These are phyloP conservation scores for Porphyrio hochstetteri DNA, from an alignment of 2,113 vertebrate species.

Conservation along the genomic window DNA sequence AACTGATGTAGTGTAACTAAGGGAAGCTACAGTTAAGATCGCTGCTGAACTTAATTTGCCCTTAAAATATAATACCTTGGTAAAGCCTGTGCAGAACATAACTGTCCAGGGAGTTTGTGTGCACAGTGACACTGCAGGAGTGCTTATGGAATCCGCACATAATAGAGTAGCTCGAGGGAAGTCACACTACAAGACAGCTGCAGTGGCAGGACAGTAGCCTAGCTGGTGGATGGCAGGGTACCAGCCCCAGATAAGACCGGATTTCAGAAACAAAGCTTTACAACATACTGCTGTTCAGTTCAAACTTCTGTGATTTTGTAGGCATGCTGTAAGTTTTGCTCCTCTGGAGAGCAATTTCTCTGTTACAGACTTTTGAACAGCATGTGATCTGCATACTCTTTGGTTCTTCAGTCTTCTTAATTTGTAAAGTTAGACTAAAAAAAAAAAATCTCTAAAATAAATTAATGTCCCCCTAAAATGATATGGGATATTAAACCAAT, in stretches of 20 bases:
- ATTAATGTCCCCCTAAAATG: neutral
- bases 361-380: neutral
- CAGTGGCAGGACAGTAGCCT: neutral
- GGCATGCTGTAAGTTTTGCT: neutral
- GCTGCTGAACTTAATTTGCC: neutral
- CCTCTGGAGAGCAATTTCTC: neutral
- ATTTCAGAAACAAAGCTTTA: neutral
- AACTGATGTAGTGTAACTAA: neutral
- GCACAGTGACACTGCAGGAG: too few relatives aligned
- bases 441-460: too few relatives aligned
- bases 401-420: neutral
- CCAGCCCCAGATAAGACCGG: neutral
- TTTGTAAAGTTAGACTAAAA: neutral
- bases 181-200: neutral
- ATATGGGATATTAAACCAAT: neutral
- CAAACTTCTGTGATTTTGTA: neutral
- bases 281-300: neutral
- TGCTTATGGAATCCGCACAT: rapidly evolving
- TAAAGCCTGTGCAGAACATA: neutral
- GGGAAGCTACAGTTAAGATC: neutral
- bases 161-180: neutral
- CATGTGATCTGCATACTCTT: neutral
- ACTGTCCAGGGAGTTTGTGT: too few relatives aligned
- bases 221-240: neutral
- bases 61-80: neutral